Conservation (phyloP, 2,797 vertebrate species). For the Trematomus bernacchii region DNA sequence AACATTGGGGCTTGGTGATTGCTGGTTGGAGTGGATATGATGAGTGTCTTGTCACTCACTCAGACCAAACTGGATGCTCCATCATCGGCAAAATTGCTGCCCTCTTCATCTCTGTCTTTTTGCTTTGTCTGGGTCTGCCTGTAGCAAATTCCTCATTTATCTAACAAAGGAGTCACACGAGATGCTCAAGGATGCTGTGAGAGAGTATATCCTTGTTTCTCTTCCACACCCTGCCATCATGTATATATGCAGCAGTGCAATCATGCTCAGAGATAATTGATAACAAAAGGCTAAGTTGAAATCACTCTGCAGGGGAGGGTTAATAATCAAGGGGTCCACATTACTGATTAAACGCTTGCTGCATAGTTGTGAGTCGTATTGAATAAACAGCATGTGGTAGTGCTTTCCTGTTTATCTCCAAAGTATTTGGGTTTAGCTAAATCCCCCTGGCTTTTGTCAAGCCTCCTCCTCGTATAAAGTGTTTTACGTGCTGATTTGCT, state of each 20-base stretch:
- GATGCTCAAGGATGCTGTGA: constrained; percentile 14
- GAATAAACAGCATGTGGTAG: constrained; percentile 72
- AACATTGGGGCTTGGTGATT: neutral
- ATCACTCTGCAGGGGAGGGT: constrained; percentile 69
- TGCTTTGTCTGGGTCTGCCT: constrained; percentile 6
- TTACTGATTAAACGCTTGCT: constrained; percentile 73
- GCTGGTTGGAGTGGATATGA: constrained; percentile 1
- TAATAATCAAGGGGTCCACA: constrained; percentile 74
- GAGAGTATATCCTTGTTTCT: constrained; percentile 39
- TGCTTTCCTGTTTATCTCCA: constrained; percentile 73
- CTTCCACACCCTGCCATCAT: constrained; percentile 39
- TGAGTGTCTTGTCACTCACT: neutral
- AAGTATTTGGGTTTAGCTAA: constrained; percentile 65
- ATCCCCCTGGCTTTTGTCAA: constrained; percentile 68
- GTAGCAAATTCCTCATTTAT: constrained; percentile 4
- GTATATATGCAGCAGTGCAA: constrained; percentile 61
- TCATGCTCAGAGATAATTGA: constrained; percentile 73
- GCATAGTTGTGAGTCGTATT: constrained; percentile 59
- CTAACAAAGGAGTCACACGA: constrained; percentile 17
- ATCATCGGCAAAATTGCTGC: neutral
- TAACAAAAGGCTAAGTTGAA: constrained; percentile 76
- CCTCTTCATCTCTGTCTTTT: neutral
- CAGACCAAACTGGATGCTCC: neutral
- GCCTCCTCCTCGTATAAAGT: constrained; percentile 58
- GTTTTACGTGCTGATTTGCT: constrained; percentile 55